A percentile compares a stretch with the other conserved stretches of the same genome.
phyloP scores from a whole-genome alignment of 2,113 vertebrate genomes.

The Dipodomys spectabilis region DNA sequence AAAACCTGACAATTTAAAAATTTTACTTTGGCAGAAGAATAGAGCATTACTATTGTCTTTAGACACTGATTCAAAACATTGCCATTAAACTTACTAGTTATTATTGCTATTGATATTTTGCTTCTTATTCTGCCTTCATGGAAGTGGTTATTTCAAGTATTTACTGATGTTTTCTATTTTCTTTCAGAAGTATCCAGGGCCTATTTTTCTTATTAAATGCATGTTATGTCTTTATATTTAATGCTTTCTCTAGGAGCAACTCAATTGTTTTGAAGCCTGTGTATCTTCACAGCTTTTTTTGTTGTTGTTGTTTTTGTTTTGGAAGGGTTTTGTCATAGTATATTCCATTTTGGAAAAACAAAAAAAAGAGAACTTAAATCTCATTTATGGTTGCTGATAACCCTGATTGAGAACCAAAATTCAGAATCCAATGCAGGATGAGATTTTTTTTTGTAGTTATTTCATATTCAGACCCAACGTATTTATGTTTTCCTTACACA shows the following conservation, averaged over 20 bases:
- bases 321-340: background rate
- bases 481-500: background rate
- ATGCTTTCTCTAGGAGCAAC: background rate
- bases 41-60: slow-evolving; percentile 19
- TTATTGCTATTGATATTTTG: slow-evolving; percentile 11
- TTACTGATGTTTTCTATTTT: slow-evolving; percentile 52
- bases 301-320: background rate
- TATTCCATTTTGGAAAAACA: background rate
- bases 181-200: slow-evolving; percentile 1
- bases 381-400: slow-evolving; percentile 13
- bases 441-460: background rate
- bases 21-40: background rate
- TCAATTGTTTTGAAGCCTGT: slow-evolving; percentile 12
- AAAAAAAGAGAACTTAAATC: slow-evolving; percentile 25
- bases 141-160: slow-evolving; percentile 37
- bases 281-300: background rate
- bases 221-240: background rate
- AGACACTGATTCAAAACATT: slow-evolving; percentile 37
- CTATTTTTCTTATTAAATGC: slow-evolving; percentile 30
- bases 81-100: background rate
- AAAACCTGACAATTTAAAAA: background rate
- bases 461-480: background rate
- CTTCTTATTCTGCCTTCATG: background rate
- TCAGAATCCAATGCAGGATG: background rate
- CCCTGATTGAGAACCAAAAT: background rate